These are phyloP conservation scores for Reinhardtius hippoglossoides DNA, from an alignment of 2,113 vertebrate species.

Conservation along the genomic window DNA sequence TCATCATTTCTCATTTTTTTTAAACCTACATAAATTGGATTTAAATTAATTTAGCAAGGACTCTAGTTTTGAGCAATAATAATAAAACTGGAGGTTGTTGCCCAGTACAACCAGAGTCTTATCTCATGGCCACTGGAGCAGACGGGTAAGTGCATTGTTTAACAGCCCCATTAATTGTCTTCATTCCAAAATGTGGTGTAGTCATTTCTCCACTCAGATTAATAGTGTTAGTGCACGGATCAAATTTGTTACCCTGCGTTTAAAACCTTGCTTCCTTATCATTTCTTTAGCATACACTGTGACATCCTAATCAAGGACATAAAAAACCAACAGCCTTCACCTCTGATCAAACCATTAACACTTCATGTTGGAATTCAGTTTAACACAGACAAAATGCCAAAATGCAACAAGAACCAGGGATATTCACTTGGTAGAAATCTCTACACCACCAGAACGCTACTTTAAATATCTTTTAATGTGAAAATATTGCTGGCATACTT, in stretches of 20 bases:
- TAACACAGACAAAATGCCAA: not conserved
- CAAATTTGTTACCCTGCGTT: not conserved
- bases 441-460: not conserved
- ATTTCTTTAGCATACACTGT: not conserved
- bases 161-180: constrained; percentile 37
- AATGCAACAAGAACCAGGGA: not conserved
- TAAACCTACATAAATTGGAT: not conserved
- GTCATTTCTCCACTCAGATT: constrained; percentile 41
- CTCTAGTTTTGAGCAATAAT: not conserved
- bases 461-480: too few relatives aligned
- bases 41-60: not conserved
- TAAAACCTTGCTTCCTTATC: not conserved
- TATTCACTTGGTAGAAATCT: not conserved
- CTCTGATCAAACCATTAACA: not conserved
- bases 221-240: not conserved
- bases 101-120: constrained; percentile 25
- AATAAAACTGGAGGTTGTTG: constrained; percentile 18
- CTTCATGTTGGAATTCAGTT: not conserved
- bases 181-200: constrained; percentile 33
- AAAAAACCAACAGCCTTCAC: not conserved
- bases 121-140: constrained; percentile 37
- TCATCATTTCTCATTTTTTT: constrained; percentile 19
- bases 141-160: constrained; percentile 36
- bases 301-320: not conserved
- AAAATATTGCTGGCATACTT: too few relatives aligned